A percentile compares a stretch with the other conserved stretches of the same genome.
These are phyloP conservation scores for Drosophila bipectinata DNA, from an alignment of 1,140 invertebrate genomes.

Conservation along the genomic window DNA sequence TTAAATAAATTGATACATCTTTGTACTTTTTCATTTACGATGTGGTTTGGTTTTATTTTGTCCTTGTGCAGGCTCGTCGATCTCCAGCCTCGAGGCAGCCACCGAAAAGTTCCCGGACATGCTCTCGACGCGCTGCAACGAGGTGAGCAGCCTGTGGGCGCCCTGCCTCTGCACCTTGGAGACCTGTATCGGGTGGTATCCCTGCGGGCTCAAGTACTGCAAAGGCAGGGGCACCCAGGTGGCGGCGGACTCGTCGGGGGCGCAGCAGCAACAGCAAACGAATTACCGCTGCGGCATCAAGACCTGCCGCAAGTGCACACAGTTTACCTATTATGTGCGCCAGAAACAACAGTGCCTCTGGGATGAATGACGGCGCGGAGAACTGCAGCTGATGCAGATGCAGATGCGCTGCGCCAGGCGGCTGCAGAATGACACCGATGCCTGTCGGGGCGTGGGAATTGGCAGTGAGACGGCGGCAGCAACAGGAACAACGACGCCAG, in stretches of 20 bases:
- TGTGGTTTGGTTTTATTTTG: slow-evolving; percentile 13
- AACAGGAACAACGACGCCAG: slow-evolving; percentile 29
- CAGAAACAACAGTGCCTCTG: slow-evolving; percentile 94
- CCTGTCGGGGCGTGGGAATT: slow-evolving; percentile 40
- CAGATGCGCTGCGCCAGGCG: slow-evolving; percentile 58
- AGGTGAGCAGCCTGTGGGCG: slow-evolving; percentile 87
- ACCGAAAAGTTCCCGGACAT: slow-evolving; percentile 86
- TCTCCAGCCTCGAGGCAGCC: slow-evolving; percentile 85
- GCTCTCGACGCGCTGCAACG: slow-evolving; percentile 85
- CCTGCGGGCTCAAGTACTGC: slow-evolving; percentile 97
- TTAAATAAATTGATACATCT: background rate
- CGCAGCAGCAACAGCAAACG: slow-evolving; percentile 81
- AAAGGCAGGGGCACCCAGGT: slow-evolving; percentile 86
- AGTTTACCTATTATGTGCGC: slow-evolving; percentile 92
- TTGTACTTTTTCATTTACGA: slow-evolving; percentile 24
- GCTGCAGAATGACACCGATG: slow-evolving; percentile 29
- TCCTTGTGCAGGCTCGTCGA: slow-evolving; percentile 85
- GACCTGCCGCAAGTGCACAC: slow-evolving; percentile 95
- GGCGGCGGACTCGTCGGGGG: slow-evolving; percentile 64
- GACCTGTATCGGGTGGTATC: slow-evolving; percentile 95
- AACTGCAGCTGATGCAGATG: slow-evolving; percentile 69
- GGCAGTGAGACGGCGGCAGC: slow-evolving; percentile 39
- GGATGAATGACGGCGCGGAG: slow-evolving; percentile 90
- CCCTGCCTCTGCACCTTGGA: slow-evolving; percentile 92
- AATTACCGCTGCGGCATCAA: slow-evolving; percentile 97